Evolutionary conservation across 2,113 vertebrate genomes (phyloP).

Genomic region (Pardalotus punctatus): DNA sequence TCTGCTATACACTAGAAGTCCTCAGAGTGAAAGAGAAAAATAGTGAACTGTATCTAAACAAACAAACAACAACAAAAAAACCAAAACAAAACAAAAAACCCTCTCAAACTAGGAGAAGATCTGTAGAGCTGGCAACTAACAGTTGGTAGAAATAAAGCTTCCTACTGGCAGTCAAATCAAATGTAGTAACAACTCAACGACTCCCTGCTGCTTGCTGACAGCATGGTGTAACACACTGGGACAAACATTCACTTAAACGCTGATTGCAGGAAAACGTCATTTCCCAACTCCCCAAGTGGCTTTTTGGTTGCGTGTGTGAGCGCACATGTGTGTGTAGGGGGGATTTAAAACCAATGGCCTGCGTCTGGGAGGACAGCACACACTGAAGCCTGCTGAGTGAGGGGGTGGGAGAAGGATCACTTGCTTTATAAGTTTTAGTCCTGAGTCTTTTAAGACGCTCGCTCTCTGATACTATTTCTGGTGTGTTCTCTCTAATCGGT

Average conservation of each 20-base stretch:
- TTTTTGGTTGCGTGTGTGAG: background rate
- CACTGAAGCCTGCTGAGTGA: background rate
- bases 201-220: constrained; percentile 81
- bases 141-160: constrained; percentile 81
- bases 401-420: background rate
- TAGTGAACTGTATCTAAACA: background rate
- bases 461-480: background rate
- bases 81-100: background rate
- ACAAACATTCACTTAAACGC: constrained; percentile 86
- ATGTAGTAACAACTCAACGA: constrained; percentile 81
- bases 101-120: constrained; percentile 57
- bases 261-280: constrained; percentile 82
- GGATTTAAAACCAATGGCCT: background rate
- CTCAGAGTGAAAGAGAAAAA: background rate
- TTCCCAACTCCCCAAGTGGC: constrained; percentile 47
- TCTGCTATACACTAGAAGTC: background rate
- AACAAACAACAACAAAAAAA: too few relatives aligned
- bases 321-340: background rate
- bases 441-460: background rate
- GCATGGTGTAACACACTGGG: constrained; percentile 77
- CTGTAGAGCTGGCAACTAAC: constrained; percentile 68
- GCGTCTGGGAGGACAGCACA: background rate
- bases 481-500: background rate
- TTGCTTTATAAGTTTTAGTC: constrained; percentile 21
- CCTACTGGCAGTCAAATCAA: constrained; percentile 86